Conservation (phyloP, 2,888 invertebrate genomes). For the Ceriagrion tenellum region DNA sequence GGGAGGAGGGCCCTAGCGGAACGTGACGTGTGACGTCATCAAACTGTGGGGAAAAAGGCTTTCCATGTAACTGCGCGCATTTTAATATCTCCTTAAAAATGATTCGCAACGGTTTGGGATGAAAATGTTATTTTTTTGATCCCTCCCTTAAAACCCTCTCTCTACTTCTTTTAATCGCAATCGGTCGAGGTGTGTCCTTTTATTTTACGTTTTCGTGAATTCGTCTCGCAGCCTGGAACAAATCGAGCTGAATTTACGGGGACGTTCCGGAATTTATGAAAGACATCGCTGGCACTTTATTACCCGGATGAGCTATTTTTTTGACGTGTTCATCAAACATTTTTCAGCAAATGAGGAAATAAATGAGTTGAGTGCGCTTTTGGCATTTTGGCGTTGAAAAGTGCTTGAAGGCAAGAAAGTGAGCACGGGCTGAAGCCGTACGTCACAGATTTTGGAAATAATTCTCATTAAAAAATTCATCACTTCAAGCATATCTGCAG, state of each 20-base stretch:
- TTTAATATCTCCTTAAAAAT: conserved; percentile 36
- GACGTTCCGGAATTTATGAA: neutral
- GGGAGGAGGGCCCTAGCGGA: neutral
- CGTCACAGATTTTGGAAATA: no score
- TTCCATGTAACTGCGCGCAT: conserved; percentile 13
- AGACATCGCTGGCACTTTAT: neutral
- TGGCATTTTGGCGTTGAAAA: neutral
- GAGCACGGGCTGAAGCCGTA: neutral
- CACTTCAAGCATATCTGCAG: no score
- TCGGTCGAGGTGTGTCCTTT: neutral
- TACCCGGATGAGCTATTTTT: neutral
- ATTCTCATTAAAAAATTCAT: no score
- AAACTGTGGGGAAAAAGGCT: neutral
- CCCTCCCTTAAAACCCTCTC: neutral
- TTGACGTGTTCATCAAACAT: neutral
- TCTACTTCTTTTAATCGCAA: neutral
- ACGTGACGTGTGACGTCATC: conserved; percentile 28
- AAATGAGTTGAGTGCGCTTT: neutral
- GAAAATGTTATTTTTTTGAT: neutral
- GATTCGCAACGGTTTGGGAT: neutral
- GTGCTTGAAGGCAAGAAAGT: neutral
- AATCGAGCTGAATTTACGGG: neutral
- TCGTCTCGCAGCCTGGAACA: neutral
- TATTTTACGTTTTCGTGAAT: neutral
- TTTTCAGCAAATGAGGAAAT: neutral